Evolutionary conservation across 92 coral and sea anemone genomes (phyloP).

Genomic region (Umimayanthus kanabou): DNA sequence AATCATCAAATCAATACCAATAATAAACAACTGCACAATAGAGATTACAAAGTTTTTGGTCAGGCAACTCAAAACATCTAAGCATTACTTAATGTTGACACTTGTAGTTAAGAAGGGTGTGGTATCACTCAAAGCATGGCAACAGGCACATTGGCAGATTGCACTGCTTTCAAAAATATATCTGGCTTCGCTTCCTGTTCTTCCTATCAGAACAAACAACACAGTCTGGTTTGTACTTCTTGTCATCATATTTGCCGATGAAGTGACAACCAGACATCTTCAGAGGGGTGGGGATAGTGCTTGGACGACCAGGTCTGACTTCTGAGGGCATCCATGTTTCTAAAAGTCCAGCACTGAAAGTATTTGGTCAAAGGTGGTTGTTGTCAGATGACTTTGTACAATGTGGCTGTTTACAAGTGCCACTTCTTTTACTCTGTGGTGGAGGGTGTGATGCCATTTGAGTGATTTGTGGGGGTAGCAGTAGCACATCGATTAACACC

Average conservation of each 20-base stretch:
- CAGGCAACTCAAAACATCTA: no score
- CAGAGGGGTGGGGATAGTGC: not conserved
- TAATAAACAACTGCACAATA: no score
- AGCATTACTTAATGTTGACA: no score
- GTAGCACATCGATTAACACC: not conserved
- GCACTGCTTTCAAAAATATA: conserved; percentile 59
- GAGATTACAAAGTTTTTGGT: no score
- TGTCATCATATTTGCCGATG: not conserved
- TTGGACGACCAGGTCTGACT: not conserved
- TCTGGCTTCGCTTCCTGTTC: conserved; percentile 52
- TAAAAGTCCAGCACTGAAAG: not conserved
- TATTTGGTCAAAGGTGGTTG: not conserved
- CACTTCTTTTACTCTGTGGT: conserved; percentile 18
- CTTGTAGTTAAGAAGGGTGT: conserved; percentile 36
- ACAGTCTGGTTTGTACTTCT: not conserved
- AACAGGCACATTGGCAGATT: conserved; percentile 54
- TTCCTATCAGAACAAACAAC: not conserved
- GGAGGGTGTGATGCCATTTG: conserved; percentile 47
- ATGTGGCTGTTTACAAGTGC: not conserved
- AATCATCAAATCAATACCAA: no score
- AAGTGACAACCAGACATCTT: not conserved
- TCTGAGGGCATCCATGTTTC: not conserved
- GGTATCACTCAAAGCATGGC: conserved; percentile 71
- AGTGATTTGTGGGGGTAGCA: conserved; percentile 32
- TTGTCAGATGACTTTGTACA: not conserved